Base-by-base conservation (phyloP, 2,888 invertebrate species). In the Monochamus alternatus region DNA sequence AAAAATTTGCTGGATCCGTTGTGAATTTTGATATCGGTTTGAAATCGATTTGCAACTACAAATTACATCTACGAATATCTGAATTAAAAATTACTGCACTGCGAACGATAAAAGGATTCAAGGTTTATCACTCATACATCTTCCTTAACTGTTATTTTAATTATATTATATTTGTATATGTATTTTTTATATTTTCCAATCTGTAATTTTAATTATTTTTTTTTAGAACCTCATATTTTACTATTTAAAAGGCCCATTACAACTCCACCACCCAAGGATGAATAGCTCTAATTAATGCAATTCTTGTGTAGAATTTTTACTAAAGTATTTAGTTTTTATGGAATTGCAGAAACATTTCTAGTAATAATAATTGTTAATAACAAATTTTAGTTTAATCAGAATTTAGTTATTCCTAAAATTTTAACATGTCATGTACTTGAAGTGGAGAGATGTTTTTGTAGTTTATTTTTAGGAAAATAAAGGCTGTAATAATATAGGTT, bases 141-240 rank as follows among this genome's bases (percentile, higher is more conserved):
- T 22, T 22, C 22, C 22, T 22, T 0, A 1, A 1, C 22, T 22
- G 22, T 22, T 22, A 22, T 22, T 22, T 0, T 22, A 22, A 1
- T 22, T 22, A 1, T 22, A 22, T 22, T 22, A 22, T 22, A 22
- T 1, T 22, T 22, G 1, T 22, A 22, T 22, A 22, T 22, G 5
- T 38, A 38, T 38, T 38, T 4, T 38, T 5, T 38, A 38, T 38
- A 38, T 38, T 38, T 38, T 38, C 7, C 7, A 38, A 7, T 38
- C 2, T 38, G 38, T 38, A 38, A 38, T 38, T 5, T 38, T 38
- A 38, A 1, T 38, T 2, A 73, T 66, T 73, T 79, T 75, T 70
- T 83, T 81, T 75, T 92, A 95, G 97, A 98, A 87, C 98, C 97
- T 12, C 97, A 97, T 85, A 95, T 98, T 86, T 89, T 98, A 81